Evolutionary conservation across 1,140 invertebrate genomes (phyloP).

Genomic region (Littorina saxatilis): DNA sequence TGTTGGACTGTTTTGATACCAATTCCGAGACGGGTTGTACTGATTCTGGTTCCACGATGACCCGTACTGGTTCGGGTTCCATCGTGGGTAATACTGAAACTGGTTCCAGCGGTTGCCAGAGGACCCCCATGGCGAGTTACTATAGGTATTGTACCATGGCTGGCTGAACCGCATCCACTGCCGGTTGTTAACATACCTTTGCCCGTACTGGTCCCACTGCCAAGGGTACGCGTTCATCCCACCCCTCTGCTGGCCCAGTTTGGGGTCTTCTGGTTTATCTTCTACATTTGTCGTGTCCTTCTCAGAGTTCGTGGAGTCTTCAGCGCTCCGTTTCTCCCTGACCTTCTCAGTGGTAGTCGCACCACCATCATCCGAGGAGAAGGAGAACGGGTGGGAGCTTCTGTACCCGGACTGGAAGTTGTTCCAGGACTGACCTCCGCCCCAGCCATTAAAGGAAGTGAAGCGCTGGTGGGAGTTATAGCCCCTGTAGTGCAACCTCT

Average conservation of each 20-base stretch:
- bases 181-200: neutral
- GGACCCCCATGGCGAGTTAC: neutral
- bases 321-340: slow-evolving; percentile 1
- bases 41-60: neutral
- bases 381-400: neutral
- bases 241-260: neutral
- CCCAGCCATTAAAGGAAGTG: neutral
- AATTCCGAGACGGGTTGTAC: neutral
- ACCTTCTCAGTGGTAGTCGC: neutral
- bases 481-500: neutral
- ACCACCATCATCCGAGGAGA: neutral
- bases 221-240: neutral
- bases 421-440: neutral
- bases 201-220: neutral
- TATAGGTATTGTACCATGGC: neutral
- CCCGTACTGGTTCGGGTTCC: neutral
- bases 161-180: neutral
- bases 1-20: neutral
- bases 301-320: neutral
- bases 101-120: neutral
- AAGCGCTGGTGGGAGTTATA: neutral
- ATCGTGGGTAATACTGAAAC: neutral
- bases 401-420: neutral
- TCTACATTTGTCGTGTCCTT: neutral
- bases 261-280: neutral